Evolutionary conservation across 1,140 invertebrate species (phyloP), one percentile per base, ranked within the genome.

Genomic region (Saccostrea cuccullata): DNA sequence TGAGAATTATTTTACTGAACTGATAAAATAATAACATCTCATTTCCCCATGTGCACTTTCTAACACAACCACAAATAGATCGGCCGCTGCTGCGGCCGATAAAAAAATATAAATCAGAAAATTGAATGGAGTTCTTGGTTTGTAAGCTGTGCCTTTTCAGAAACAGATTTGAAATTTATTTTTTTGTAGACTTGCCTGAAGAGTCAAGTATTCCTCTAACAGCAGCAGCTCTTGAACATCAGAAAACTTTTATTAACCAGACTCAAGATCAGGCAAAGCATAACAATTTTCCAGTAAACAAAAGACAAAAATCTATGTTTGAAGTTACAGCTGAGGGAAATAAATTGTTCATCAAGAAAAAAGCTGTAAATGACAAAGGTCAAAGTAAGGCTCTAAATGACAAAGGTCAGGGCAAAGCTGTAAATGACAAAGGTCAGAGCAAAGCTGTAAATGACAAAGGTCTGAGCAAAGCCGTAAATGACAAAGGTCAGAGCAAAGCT

Each of bases 301-400:
- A 6, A 11, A 30, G 12, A 36, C 23, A 77, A 30, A 36, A 6
- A 77, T 77, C 70, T 15, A 30, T 30, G 23, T 77, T 30, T 30
- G 26, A 77, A 30, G 70, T 30, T 8, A 17, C 23, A 15, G 15
- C 70, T 30, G 26, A 30, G 1, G 70, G 70, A 77, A 77, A 77
- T 15, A 77, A 77, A 17, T 77, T 77, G 30, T 77, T 30, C 26
- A 77, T 77, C 26, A 77, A 36, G 26, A 77, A 26, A 77, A 77
- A 77, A 77, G 15, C 23, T 26, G 13, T 17, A 4, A 26, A 4
- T n/a, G 17, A 2, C 6, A 17, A 77, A 36, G 23, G 13, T 64
- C 58, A 64, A 17, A 64, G 17, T 20, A 47, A 0, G 6, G 47
- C 47, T 47, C 1, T 47, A 47, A 47, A 47, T 47, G 47, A 3